Percentiles rank a stretch among this genome's conserved stretches.
Evolutionary conservation across 2,113 vertebrate genomes (phyloP).

Genomic region (Boleophthalmus pectinirostris): DNA sequence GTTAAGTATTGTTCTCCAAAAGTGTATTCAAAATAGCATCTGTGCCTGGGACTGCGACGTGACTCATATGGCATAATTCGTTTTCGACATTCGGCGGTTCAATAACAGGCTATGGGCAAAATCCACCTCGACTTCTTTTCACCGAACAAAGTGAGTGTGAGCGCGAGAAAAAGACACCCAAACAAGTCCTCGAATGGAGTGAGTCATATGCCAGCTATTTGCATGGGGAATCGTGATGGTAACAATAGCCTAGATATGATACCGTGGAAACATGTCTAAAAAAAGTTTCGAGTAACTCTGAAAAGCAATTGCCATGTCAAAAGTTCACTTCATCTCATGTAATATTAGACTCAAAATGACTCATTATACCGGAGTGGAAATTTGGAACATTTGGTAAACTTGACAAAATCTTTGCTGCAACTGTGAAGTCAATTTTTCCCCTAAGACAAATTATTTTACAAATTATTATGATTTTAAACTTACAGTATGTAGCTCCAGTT

Average conservation of each 20-base stretch:
- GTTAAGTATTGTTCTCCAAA: slow-evolving; percentile 38
- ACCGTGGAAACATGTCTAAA: background rate
- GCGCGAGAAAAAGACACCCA: background rate
- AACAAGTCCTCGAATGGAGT: slow-evolving; percentile 1
- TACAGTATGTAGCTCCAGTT: no score
- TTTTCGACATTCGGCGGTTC: slow-evolving; percentile 9
- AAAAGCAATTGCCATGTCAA: background rate
- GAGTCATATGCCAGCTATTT: slow-evolving; percentile 14
- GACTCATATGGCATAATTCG: slow-evolving; percentile 27
- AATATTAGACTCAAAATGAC: background rate
- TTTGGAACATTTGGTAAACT: no score
- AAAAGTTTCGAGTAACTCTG: background rate
- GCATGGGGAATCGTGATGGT: background rate
- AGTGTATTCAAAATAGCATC: slow-evolving; percentile 23
- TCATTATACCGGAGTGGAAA: no score
- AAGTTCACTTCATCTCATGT: background rate
- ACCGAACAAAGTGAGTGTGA: background rate
- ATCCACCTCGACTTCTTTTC: background rate
- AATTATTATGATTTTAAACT: no score
- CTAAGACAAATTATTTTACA: no score
- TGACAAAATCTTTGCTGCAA: no score
- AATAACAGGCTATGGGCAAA: background rate
- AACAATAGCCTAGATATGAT: background rate
- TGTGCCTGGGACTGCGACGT: slow-evolving; percentile 26
- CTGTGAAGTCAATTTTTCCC: no score